These are phyloP conservation scores for Thecophora atra DNA, from an alignment of 2,888 invertebrate genomes.

Conservation along the genomic window DNA sequence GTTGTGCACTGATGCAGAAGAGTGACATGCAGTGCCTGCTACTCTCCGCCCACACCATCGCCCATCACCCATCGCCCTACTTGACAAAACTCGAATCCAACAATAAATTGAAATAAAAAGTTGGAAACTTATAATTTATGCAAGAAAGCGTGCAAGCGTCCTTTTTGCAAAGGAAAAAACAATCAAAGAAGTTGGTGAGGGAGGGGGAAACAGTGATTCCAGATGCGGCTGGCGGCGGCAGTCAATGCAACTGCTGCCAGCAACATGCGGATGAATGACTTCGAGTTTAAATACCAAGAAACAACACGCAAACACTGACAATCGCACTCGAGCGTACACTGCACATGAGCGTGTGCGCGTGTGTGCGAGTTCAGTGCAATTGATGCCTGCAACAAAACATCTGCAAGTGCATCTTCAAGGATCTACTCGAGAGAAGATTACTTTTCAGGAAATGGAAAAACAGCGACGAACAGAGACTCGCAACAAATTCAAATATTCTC, in stretches of 20 bases:
- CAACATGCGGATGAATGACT: constrained; percentile 31
- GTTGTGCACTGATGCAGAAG: constrained; percentile 9
- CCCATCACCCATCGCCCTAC: not conserved
- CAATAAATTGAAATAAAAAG: constrained; percentile 30
- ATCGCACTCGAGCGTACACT: not conserved
- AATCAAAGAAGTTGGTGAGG: not conserved
- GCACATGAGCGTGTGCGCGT: not conserved
- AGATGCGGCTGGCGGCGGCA: not conserved
- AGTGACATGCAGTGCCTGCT: constrained; percentile 7
- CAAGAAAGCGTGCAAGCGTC: constrained; percentile 37
- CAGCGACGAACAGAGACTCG: no score
- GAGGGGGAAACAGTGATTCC: no score
- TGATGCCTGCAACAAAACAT: constrained; percentile 31
- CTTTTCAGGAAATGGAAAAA: not conserved
- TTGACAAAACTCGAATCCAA: not conserved
- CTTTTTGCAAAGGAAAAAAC: not conserved
- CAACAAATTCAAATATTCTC: constrained; percentile 21
- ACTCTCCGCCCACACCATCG: constrained; percentile 2
- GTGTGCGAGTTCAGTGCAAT: not conserved
- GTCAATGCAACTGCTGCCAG: constrained; percentile 8
- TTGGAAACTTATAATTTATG: constrained; percentile 43
- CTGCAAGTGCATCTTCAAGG: constrained; percentile 28
- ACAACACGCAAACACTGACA: constrained; percentile 23
- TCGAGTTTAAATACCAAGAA: constrained; percentile 35
- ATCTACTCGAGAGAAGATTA: constrained; percentile 26